Evolutionary conservation across 2,113 vertebrate genomes (phyloP).

Genomic region (Salminus brasiliensis): DNA sequence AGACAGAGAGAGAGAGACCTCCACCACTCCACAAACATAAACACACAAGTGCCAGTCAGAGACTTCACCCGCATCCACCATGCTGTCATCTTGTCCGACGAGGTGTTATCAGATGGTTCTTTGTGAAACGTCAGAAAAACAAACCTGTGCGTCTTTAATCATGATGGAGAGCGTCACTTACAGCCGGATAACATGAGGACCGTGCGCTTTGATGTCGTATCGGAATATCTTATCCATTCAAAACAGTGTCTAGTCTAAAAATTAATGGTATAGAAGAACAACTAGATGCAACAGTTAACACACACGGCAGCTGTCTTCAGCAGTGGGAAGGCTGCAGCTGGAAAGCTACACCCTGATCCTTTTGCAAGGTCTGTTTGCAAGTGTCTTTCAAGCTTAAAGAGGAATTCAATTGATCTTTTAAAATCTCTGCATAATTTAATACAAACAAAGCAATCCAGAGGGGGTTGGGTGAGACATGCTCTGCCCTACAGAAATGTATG

Average conservation of each 20-base stretch:
- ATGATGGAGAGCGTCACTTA: not conserved
- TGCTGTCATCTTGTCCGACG: not conserved
- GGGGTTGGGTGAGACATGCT: too few species aligned
- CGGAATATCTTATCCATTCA: slow-evolving; percentile 6
- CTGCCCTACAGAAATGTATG: too few species aligned
- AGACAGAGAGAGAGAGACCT: not conserved
- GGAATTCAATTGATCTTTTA: too few species aligned
- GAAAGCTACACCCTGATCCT: not conserved
- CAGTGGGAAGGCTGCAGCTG: not conserved
- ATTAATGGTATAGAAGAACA: slow-evolving; percentile 24
- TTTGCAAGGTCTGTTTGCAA: too few species aligned
- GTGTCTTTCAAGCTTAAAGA: too few species aligned
- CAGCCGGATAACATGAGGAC: slow-evolving; percentile 10
- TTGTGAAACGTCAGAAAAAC: slow-evolving; percentile 32
- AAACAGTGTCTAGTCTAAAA: slow-evolving; percentile 12
- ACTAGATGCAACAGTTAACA: not conserved
- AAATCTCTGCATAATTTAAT: too few species aligned
- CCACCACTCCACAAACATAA: not conserved
- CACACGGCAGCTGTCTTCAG: not conserved
- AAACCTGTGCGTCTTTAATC: slow-evolving; percentile 25
- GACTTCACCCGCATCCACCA: not conserved
- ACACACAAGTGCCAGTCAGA: not conserved
- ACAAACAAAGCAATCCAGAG: too few species aligned
- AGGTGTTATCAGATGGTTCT: slow-evolving; percentile 21
- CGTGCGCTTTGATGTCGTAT: slow-evolving; percentile 21